Percentiles rank a stretch among this genome's conserved stretches.
These are phyloP conservation scores for Fringilla coelebs DNA, from an alignment of 2,797 vertebrate genomes.

Conservation along the genomic window DNA sequence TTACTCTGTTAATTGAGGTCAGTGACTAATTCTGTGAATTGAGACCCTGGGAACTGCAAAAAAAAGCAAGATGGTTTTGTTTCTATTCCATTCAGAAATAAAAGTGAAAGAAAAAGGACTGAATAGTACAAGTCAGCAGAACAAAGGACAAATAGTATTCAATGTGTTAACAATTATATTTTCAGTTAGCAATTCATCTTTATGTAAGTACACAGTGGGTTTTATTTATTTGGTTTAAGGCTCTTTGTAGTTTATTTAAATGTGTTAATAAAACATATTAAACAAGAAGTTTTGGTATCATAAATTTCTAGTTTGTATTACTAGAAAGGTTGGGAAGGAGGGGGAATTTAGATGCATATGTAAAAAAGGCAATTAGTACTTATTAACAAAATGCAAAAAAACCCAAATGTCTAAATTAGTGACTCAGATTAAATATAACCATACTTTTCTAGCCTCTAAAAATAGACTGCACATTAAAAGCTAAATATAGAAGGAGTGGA, in stretches of 20 bases:
- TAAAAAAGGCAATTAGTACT: neutral
- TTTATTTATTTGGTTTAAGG: neutral
- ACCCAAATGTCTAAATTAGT: neutral
- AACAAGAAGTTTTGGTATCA: neutral
- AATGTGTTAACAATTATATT: neutral
- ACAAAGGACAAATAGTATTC: neutral
- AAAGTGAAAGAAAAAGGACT: neutral
- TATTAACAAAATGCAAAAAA: neutral
- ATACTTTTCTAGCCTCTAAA: neutral
- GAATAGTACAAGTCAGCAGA: neutral
- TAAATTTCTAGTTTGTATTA: neutral
- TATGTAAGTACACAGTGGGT: neutral
- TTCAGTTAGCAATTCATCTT: neutral
- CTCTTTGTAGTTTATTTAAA: neutral
- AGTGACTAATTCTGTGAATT: slow-evolving; percentile 25
- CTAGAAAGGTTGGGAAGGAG: neutral
- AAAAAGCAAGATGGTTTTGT: neutral
- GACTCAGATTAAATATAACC: neutral
- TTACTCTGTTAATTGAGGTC: neutral
- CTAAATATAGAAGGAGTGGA: neutral
- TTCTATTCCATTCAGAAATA: slow-evolving; percentile 12
- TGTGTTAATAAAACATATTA: neutral
- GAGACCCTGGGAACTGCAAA: neutral
- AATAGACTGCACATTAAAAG: neutral
- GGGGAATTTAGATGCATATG: neutral